Evolutionary conservation across 2,888 invertebrate species (phyloP), one percentile per base, ranked within the genome.

Genomic region (Drosophila eohydei): DNA sequence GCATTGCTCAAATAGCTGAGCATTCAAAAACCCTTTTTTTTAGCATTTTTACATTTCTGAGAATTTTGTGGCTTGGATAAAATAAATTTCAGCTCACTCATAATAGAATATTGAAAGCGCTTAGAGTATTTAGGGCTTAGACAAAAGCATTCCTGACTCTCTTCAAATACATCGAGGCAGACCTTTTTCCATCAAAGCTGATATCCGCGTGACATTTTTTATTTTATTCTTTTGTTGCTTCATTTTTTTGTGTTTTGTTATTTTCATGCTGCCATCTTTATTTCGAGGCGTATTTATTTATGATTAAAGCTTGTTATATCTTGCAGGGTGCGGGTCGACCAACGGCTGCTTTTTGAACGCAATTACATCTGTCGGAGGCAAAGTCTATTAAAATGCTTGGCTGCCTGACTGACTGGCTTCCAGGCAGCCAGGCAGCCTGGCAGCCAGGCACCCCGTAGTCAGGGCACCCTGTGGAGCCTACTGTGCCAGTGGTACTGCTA

Each of bases 351-450:
- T 40, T 61, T 60, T 62, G 54, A 60, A 66, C 62, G 79, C 81
- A 81, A 81, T 80, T 79, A 80, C 73, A 65, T 59, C 58, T 72
- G 51, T 55, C 63, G 52, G 65, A 59, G 30, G 36, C 58, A 64
- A 79, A 71, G 79, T 78, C 76, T 78, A 76, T 81, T 79, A 78
- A 79, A 71, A 71, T 63, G 62, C 62, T 32, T 43, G 43, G 34
- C 51, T 66, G 71, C 14, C 30, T 62, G 54, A 14, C 11, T 59
- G 44, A n/a, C 69, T 71, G 52, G 26, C 52, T 44, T 44, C 21
- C 40, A 30, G 52, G 36, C n/a, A 52, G 40, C 40, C 34, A n/a
- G 46, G 46, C 32, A 52, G 40, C 40, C 34, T 6, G 46, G 46
- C 32, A 9, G 16, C n/a, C 21, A 8, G 54, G 46, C 16, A 52